phyloP scores from a whole-genome alignment of 2,888 invertebrate genomes.

The Lottia scabra region DNA sequence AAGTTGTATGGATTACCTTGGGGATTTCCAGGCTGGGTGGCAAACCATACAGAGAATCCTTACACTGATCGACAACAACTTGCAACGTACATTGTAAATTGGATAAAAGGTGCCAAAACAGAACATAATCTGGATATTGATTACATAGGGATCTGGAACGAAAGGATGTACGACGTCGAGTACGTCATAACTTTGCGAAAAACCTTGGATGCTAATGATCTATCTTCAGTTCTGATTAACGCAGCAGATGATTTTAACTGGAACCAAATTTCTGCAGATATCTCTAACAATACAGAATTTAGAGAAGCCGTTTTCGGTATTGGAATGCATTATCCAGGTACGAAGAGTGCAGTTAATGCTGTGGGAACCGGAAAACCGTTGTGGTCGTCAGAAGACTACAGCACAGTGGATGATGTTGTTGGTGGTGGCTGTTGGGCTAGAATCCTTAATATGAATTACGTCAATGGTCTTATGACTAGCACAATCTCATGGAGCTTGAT shows the following conservation, averaged over 20 bases:
- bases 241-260: slow-evolving; percentile 62
- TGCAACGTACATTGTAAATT: slow-evolving; percentile 63
- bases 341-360: slow-evolving; percentile 42
- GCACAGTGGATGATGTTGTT: slow-evolving; percentile 62
- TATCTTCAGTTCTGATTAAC: slow-evolving; percentile 57
- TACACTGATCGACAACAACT: slow-evolving; percentile 44
- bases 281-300: slow-evolving; percentile 46
- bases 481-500: slow-evolving; percentile 70
- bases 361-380: slow-evolving; percentile 56
- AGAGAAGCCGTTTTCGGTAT: slow-evolving; percentile 59
- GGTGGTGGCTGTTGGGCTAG: slow-evolving; percentile 70
- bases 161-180: slow-evolving; percentile 2
- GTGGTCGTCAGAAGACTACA: slow-evolving; percentile 70
- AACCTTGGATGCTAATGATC: slow-evolving; percentile 44
- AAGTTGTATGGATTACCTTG: slow-evolving; percentile 68
- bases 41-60: slow-evolving; percentile 55
- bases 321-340: slow-evolving; percentile 67
- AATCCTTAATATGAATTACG: slow-evolving; percentile 69
- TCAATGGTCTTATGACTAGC: slow-evolving; percentile 68
- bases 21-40: slow-evolving; percentile 70
- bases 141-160: slow-evolving; percentile 62
- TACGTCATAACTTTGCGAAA: slow-evolving; percentile 40
- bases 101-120: slow-evolving; percentile 62
- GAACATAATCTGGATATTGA: slow-evolving; percentile 62
- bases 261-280: slow-evolving; percentile 48